phyloP scores from a whole-genome alignment of 2,888 invertebrate species.

The Mechanitis mazaeus region DNA sequence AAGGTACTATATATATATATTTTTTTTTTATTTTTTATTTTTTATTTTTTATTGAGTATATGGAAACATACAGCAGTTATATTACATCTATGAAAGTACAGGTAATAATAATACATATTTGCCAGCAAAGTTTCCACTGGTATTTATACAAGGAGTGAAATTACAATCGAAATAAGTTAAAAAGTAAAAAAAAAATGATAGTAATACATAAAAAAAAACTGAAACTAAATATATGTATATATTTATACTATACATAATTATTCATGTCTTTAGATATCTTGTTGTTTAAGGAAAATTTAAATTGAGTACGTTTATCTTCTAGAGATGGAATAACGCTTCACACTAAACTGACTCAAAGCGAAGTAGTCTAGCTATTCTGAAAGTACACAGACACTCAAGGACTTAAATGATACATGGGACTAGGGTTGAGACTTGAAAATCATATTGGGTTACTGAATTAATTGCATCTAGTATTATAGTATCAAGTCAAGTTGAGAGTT shows the following conservation, averaged over 20 bases:
- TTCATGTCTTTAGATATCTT: background rate
- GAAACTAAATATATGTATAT: background rate
- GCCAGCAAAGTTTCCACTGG: too few relatives aligned
- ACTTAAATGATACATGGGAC: slow-evolving; percentile 1
- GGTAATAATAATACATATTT: too few relatives aligned
- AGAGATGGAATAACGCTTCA: slow-evolving; percentile 11
- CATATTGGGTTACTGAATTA: slow-evolving; percentile 2
- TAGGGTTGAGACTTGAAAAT: background rate
- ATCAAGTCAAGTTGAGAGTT: too few relatives aligned
- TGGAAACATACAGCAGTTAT: too few relatives aligned
- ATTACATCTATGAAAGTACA: too few relatives aligned
- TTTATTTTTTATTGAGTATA: too few relatives aligned
- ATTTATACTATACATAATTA: background rate
- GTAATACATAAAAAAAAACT: too few relatives aligned
- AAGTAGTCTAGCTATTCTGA: background rate
- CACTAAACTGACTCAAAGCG: background rate
- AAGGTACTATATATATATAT: too few relatives aligned
- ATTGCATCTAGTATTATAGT: background rate
- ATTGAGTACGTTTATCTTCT: slow-evolving; percentile 23
- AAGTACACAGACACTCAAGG: background rate
- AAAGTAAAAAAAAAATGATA: too few relatives aligned
- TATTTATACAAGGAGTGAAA: too few relatives aligned
- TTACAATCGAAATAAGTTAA: too few relatives aligned
- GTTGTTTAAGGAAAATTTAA: slow-evolving; percentile 3
- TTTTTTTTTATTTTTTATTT: too few relatives aligned